Evolutionary conservation across 1,140 invertebrate species (phyloP), one percentile per base, ranked within the genome.

Genomic region (Whitmania pigra): DNA sequence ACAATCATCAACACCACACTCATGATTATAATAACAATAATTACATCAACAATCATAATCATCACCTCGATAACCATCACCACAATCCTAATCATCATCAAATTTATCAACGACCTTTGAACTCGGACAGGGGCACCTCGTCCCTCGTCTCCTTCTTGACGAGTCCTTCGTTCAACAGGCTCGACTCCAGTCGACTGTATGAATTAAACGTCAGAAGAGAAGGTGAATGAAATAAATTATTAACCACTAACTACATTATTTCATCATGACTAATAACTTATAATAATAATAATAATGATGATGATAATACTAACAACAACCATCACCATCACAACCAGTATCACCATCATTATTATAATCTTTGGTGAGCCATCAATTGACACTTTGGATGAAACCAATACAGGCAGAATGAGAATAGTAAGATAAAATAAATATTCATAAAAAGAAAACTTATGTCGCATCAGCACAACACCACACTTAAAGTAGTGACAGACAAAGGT

Each of bases 121-220:
- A 43, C 68, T 75, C 71, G 7, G 78, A 76, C 0, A 80, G 69
- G n/a, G 78, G 77, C 55, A 76, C 73, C 53, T 78, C 76, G 63
- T 77, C 69, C 29, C 74, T 72, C n/a, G 76, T 70, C 29, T 76
- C 74, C 31, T 73, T 77, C 63, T 73, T 78, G 2, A 81, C 75
- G 73, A 73, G 77, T 7, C 75, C 76, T 57, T 74, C 69, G 36
- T 77, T 73, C 73, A 78, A 53, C 49, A 81, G 70, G 36, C 77
- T 22, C 6, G 60, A 66, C 29, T 75, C 68, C 67, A 74, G 53
- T 20, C 70, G 40, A 0, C 71, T 73, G 31, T 36, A 3, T n/a
- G n/a, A n/a, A 6, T 36, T 6, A 6, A 36, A 36, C 31, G 31
- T 36, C 31, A 36, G 31, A 36, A 36, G 6, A 36, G 31, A 36